Percentiles rank a stretch among this genome's conserved stretches.
These are phyloP conservation scores for Syngnathus floridae DNA, from an alignment of 2,113 vertebrate species.

Conservation along the genomic window DNA sequence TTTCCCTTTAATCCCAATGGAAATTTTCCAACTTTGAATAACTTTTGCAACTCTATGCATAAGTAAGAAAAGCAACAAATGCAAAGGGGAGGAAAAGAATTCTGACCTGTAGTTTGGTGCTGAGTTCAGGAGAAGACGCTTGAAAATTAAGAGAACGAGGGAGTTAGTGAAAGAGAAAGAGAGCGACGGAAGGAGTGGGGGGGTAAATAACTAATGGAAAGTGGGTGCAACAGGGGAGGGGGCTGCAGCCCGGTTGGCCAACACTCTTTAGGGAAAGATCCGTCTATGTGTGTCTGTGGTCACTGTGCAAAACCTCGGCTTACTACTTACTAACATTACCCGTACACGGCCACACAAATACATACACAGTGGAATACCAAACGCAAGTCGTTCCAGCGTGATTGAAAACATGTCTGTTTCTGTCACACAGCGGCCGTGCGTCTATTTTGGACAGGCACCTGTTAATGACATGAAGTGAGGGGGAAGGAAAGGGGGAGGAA, in stretches of 20 bases:
- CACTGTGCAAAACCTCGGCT: too few relatives aligned
- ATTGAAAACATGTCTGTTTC: constrained; percentile 44
- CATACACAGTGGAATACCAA: not conserved
- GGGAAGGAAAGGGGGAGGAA: constrained; percentile 38
- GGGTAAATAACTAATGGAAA: constrained; percentile 48
- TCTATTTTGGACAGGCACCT: constrained; percentile 76
- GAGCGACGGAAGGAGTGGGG: constrained; percentile 13
- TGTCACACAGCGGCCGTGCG: constrained; percentile 14
- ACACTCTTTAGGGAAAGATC: constrained; percentile 30
- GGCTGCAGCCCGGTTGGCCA: constrained; percentile 46
- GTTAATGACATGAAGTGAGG: constrained; percentile 74
- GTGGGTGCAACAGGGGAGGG: constrained; percentile 52
- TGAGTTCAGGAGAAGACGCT: constrained; percentile 58
- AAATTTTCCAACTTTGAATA: not conserved
- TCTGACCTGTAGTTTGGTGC: constrained; percentile 70
- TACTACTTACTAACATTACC: too few relatives aligned
- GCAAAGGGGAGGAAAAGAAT: constrained; percentile 34
- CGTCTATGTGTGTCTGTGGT: constrained; percentile 6
- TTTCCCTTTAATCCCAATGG: not conserved
- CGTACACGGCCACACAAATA: not conserved
- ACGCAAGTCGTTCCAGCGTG: constrained; percentile 19
- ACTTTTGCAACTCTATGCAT: not conserved
- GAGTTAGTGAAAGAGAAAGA: constrained; percentile 26
- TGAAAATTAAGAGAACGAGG: constrained; percentile 58
- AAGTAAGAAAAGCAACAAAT: constrained; percentile 18